These are phyloP conservation scores for Alosa sapidissima DNA, from an alignment of 2,797 vertebrate genomes.

Conservation along the genomic window DNA sequence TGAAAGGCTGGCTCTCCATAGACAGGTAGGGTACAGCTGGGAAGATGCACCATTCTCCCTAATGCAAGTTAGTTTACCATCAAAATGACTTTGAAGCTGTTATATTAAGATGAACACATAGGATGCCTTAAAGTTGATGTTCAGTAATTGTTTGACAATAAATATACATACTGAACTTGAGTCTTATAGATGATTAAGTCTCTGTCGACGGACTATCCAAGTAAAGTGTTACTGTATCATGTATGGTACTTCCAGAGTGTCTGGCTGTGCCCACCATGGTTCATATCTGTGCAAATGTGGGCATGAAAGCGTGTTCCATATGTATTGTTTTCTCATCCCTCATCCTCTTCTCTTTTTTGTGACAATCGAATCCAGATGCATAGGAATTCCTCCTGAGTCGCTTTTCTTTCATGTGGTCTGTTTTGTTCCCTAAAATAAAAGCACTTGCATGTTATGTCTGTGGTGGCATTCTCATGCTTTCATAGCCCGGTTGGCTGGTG, in stretches of 20 bases:
- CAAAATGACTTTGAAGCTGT: too few relatives aligned
- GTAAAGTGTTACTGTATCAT: too few relatives aligned
- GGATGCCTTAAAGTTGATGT: too few relatives aligned
- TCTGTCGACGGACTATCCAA: too few relatives aligned
- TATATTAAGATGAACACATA: too few relatives aligned
- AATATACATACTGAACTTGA: too few relatives aligned
- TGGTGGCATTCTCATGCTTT: background rate
- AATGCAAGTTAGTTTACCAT: too few relatives aligned
- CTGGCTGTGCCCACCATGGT: background rate
- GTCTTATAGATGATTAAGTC: too few relatives aligned
- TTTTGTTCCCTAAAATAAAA: slow-evolving; percentile 17
- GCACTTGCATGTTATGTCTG: slow-evolving; percentile 7
- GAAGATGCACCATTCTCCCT: too few relatives aligned
- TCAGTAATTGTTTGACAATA: too few relatives aligned
- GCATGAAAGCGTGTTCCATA: background rate
- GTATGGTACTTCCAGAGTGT: background rate
- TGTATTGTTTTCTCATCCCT: background rate
- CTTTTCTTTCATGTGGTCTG: background rate
- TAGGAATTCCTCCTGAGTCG: background rate
- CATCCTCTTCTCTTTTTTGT: background rate
- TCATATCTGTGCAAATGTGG: background rate
- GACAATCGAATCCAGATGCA: background rate
- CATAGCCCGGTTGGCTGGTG: background rate
- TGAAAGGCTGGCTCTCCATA: too few relatives aligned
- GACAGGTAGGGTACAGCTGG: too few relatives aligned